Percentiles rank a stretch among this genome's conserved stretches.
phyloP scores from a whole-genome alignment of 64 coral and sea anemone species.

The Montipora foliosa region DNA sequence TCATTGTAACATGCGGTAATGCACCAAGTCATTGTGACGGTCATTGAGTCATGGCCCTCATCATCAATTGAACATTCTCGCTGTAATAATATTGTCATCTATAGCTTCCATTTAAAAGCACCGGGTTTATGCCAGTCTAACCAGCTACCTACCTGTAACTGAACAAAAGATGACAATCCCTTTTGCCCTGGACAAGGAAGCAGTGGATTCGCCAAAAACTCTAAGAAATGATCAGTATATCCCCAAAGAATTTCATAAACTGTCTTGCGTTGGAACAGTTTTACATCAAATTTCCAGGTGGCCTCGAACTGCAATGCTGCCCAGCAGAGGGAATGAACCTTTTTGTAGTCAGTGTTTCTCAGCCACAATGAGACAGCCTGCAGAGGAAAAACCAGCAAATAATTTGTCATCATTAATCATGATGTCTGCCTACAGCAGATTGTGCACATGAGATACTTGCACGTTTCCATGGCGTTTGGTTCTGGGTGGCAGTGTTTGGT shows the following conservation, averaged over 20 bases:
- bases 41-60: too few relatives aligned
- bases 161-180: conserved; percentile 77
- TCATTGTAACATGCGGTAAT: too few relatives aligned
- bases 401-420: not conserved
- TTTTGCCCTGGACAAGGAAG: conserved; percentile 34
- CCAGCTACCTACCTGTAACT: conserved; percentile 64
- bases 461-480: too few relatives aligned
- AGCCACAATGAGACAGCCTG: conserved; percentile 50
- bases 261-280: conserved; percentile 72
- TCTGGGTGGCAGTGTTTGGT: too few relatives aligned
- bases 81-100: too few relatives aligned
- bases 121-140: not conserved
- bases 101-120: too few relatives aligned
- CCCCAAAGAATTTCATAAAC: conserved; percentile 86
- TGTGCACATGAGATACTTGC: too few relatives aligned
- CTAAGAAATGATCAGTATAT: conserved; percentile 69
- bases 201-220: not conserved
- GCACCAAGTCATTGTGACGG: too few relatives aligned
- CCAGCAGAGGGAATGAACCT: not conserved
- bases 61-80: too few relatives aligned
- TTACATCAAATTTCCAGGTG: not conserved
- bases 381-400: not conserved
- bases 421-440: not conserved
- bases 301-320: not conserved
- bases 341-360: conserved; percentile 34